A percentile compares a stretch with the other conserved stretches of the same genome.
These are phyloP conservation scores for Dipodomys ordii DNA, from an alignment of 2,113 vertebrate genomes.

Conservation along the genomic window DNA sequence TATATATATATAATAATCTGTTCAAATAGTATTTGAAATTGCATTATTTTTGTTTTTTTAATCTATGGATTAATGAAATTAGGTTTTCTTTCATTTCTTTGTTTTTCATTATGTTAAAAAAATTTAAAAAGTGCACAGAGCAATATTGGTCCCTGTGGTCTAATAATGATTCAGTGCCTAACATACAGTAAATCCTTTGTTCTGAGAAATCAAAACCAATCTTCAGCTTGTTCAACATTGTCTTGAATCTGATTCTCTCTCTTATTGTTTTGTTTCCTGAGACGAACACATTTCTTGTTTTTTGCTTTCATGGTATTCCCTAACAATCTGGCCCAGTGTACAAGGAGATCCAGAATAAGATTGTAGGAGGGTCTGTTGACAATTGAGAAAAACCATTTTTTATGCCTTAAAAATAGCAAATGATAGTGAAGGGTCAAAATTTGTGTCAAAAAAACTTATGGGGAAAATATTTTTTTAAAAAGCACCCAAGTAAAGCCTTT, in stretches of 20 bases:
- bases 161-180: not conserved
- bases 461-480: not conserved
- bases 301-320: not conserved
- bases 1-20: not conserved
- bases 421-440: not conserved
- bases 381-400: not conserved
- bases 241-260: not conserved
- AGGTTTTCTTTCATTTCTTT: not conserved
- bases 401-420: not conserved
- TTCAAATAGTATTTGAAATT: not conserved
- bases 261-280: not conserved
- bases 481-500: not conserved
- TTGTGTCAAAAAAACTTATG: not conserved
- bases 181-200: conserved; percentile 31
- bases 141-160: not conserved
- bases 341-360: not conserved
- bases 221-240: not conserved
- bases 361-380: not conserved
- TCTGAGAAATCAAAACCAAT: conserved; percentile 35
- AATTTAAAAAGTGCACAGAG: not conserved
- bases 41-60: not conserved
- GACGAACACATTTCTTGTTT: not conserved
- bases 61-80: not conserved
- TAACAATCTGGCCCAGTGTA: not conserved
- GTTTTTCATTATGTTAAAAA: conserved; percentile 17